Percentiles rank a stretch among this genome's conserved stretches.
Evolutionary conservation across 2,797 vertebrate species (phyloP).

Genomic region (Chanos chanos): DNA sequence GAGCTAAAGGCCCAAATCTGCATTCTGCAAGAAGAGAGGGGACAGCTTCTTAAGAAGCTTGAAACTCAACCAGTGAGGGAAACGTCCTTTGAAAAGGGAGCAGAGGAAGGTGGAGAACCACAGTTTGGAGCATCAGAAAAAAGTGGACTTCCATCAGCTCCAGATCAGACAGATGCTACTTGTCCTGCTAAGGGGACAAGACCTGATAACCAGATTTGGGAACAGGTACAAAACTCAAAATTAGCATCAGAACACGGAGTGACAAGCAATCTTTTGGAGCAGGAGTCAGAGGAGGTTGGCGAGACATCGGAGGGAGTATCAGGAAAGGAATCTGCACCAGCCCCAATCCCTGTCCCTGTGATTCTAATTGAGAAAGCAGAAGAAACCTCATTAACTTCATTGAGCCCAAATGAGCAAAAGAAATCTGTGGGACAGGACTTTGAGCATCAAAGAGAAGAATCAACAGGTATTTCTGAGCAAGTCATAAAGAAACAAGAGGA

Average conservation of each 20-base stretch:
- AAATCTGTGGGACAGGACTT: slow-evolving; percentile 41
- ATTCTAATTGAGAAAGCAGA: slow-evolving; percentile 47
- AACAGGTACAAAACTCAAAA: slow-evolving; percentile 40
- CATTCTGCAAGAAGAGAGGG: slow-evolving; percentile 64
- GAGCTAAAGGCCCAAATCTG: slow-evolving; percentile 71
- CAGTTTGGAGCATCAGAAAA: slow-evolving; percentile 22
- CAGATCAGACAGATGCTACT: slow-evolving; percentile 14
- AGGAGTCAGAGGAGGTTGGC: slow-evolving; percentile 36
- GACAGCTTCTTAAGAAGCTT: slow-evolving; percentile 57
- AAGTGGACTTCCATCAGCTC: slow-evolving; percentile 7
- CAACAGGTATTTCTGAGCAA: slow-evolving; percentile 42
- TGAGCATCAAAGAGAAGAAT: slow-evolving; percentile 47
- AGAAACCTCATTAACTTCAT: no score
- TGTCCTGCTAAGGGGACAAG: background rate
- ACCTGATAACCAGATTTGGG: slow-evolving; percentile 24
- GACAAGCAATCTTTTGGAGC: slow-evolving; percentile 18
- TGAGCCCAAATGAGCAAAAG: slow-evolving; percentile 45
- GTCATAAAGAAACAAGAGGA: slow-evolving; percentile 15
- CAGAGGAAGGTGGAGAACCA: background rate
- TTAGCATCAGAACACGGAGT: slow-evolving; percentile 22
- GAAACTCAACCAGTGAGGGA: slow-evolving; percentile 43
- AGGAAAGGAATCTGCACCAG: background rate
- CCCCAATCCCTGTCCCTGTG: slow-evolving; percentile 32
- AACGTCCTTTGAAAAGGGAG: background rate
- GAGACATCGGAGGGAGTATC: slow-evolving; percentile 33